phyloP scores from a whole-genome alignment of 2,113 vertebrate genomes.

The Tychaedon coryphoeus region DNA sequence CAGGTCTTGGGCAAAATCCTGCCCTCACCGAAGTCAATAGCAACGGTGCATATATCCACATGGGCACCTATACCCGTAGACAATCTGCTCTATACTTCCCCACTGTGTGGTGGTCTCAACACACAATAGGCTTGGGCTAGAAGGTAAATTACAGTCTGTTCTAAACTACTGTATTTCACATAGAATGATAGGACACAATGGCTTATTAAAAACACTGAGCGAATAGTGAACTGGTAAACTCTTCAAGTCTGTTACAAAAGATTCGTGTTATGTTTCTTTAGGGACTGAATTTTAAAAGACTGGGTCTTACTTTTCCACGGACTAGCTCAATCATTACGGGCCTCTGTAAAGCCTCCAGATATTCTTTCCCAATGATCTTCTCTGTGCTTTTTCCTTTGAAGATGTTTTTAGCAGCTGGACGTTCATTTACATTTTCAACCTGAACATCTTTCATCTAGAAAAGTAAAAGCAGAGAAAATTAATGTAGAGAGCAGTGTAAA shows the following conservation, averaged over 20 bases:
- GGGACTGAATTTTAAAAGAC: not conserved
- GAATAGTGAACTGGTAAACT: not conserved
- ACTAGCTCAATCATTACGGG: conserved; percentile 85
- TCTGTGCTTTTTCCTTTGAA: conserved; percentile 78
- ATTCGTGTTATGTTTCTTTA: not conserved
- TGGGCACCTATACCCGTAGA: not conserved
- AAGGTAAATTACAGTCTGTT: not conserved
- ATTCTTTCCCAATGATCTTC: conserved; percentile 78
- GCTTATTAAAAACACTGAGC: not conserved
- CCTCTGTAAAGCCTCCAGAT: conserved; percentile 80
- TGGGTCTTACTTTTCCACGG: conserved; percentile 86
- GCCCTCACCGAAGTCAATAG: not conserved
- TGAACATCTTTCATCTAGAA: conserved; percentile 85
- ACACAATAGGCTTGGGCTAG: not conserved
- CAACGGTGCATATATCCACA: not conserved
- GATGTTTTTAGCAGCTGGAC: conserved; percentile 80
- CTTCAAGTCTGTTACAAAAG: not conserved
- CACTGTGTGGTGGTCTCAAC: not conserved
- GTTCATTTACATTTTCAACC: conserved; percentile 76
- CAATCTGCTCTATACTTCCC: not conserved
- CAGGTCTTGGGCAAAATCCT: not conserved
- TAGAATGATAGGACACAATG: not conserved
- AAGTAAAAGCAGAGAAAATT: conserved; percentile 38
- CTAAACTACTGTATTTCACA: not conserved
- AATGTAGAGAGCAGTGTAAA: not conserved